These are phyloP conservation scores for Callipepla squamata DNA, from an alignment of 2,113 vertebrate genomes.

Conservation along the genomic window DNA sequence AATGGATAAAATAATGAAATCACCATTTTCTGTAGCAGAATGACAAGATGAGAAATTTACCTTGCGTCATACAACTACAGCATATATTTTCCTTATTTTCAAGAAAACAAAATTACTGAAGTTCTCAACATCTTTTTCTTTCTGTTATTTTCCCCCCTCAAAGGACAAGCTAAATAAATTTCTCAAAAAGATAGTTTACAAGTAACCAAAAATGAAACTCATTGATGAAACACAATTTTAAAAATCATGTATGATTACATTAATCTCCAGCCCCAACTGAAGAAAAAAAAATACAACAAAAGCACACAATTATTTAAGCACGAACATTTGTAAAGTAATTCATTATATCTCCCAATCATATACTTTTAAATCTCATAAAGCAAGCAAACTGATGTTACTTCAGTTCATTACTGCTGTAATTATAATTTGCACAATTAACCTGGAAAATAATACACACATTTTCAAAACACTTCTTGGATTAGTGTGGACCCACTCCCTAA, in stretches of 20 bases:
- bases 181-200: neutral
- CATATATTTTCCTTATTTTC: neutral
- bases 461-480: neutral
- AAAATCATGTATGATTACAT: neutral
- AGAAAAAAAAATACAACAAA: neutral
- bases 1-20: neutral
- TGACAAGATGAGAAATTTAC: neutral
- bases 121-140: neutral
- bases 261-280: neutral
- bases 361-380: neutral
- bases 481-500: neutral
- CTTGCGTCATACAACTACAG: neutral
- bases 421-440: neutral
- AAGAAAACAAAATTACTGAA: neutral
- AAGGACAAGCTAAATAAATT: neutral
- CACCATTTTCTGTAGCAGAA: neutral
- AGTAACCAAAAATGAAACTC: neutral
- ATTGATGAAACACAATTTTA: neutral
- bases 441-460: neutral
- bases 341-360: neutral
- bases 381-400: neutral
- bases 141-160: neutral
- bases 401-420: neutral
- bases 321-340: neutral
- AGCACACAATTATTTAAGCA: neutral